Conservation (phyloP, 2,888 invertebrate species). For the Drymonia ruficornis region DNA sequence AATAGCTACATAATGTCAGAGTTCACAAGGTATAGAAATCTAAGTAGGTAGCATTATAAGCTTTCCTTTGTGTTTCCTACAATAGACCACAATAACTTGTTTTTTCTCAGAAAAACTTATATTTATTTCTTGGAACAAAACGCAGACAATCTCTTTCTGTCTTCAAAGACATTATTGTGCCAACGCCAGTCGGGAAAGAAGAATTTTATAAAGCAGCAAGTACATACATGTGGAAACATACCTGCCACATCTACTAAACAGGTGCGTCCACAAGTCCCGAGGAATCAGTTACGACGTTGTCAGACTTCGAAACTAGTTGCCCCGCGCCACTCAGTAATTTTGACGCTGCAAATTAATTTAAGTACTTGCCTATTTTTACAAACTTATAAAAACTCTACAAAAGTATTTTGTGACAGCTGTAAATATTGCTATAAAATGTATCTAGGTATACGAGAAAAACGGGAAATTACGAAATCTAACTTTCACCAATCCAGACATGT, state of each 20-base stretch:
- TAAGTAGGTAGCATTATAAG: slow-evolving; percentile 15
- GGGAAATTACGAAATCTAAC: too few relatives aligned
- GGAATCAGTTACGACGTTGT: too few relatives aligned
- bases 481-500: not conserved
- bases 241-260: not conserved
- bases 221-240: slow-evolving; percentile 10
- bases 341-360: too few relatives aligned
- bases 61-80: slow-evolving; percentile 29
- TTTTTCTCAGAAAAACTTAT: slow-evolving; percentile 33
- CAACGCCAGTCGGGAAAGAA: slow-evolving; percentile 43
- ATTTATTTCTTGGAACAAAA: slow-evolving; percentile 57
- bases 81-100: slow-evolving; percentile 42
- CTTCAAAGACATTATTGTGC: slow-evolving; percentile 59
- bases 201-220: slow-evolving; percentile 26
- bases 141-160: slow-evolving; percentile 56
- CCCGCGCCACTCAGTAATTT: too few relatives aligned
- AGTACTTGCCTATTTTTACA: too few relatives aligned
- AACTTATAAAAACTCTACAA: too few relatives aligned
- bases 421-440: too few relatives aligned
- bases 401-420: too few relatives aligned
- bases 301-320: too few relatives aligned
- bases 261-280: too few relatives aligned
- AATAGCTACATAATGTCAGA: not conserved
- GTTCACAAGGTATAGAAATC: not conserved
- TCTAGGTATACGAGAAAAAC: too few relatives aligned